A percentile compares a stretch with the other conserved stretches of the same genome.
These are phyloP conservation scores for Cremastinae sp. DNA, from an alignment of 2,888 invertebrate species.

Conservation along the genomic window DNA sequence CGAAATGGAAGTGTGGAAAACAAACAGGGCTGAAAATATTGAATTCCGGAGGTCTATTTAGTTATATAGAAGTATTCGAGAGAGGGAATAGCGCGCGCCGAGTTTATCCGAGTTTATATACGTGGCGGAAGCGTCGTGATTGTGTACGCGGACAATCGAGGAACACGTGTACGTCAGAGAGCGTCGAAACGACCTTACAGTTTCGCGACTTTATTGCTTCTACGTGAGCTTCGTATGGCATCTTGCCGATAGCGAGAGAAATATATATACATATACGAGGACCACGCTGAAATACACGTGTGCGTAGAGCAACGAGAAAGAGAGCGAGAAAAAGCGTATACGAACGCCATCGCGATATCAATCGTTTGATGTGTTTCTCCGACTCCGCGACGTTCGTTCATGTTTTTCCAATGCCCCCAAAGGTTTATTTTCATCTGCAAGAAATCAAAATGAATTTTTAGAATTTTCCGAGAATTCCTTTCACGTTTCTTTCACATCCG, in stretches of 20 bases:
- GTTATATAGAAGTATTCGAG: too few species aligned
- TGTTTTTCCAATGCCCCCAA: background rate
- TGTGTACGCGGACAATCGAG: conserved; percentile 1
- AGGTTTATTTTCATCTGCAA: background rate
- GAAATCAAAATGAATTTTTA: background rate
- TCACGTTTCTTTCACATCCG: background rate
- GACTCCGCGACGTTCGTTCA: conserved; percentile 30
- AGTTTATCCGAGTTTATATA: background rate
- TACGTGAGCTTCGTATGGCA: conserved; percentile 37
- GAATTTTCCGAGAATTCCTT: background rate
- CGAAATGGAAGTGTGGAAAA: too few species aligned
- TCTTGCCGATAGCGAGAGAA: conserved; percentile 33
- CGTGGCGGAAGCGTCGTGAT: background rate
- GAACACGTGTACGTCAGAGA: conserved; percentile 15
- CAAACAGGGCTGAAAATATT: too few species aligned
- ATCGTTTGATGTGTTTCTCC: conserved; percentile 28
- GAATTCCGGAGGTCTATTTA: too few species aligned
- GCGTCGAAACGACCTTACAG: conserved; percentile 25
- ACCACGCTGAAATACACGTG: background rate
- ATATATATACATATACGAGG: conserved; percentile 9
- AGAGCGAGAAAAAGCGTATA: background rate
- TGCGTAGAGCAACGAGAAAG: background rate
- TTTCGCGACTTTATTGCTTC: conserved; percentile 46
- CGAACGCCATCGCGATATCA: conserved; percentile 35
- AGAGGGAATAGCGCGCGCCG: background rate